Conservation (phyloP, 2,888 invertebrate genomes). For the Minunthozetes semirufus region DNA sequence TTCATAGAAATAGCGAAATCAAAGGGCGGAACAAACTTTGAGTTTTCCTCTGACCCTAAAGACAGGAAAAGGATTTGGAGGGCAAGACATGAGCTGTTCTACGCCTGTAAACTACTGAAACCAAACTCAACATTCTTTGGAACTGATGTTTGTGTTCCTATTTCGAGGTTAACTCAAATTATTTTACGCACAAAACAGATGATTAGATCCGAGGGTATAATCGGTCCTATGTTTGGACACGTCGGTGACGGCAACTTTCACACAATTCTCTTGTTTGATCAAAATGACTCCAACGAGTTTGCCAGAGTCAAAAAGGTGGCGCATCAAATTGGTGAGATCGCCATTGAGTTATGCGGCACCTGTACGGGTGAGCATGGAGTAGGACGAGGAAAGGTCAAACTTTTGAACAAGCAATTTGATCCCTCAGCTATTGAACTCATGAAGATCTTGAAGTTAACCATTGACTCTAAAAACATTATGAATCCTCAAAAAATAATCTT, state of each 20-base stretch:
- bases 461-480: constrained; percentile 53
- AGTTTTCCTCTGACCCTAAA: constrained; percentile 49
- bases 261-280: constrained; percentile 49
- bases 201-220: constrained; percentile 46
- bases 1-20: constrained; percentile 49
- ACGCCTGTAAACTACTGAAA: constrained; percentile 49
- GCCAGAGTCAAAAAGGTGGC: constrained; percentile 44
- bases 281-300: constrained; percentile 47
- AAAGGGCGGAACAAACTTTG: constrained; percentile 50
- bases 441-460: constrained; percentile 49
- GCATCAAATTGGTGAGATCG: constrained; percentile 44
- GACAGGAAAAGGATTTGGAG: constrained; percentile 52
- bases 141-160: constrained; percentile 55
- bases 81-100: constrained; percentile 53
- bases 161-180: constrained; percentile 51
- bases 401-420: constrained; percentile 51
- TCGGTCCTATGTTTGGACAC: constrained; percentile 53
- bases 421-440: constrained; percentile 48
- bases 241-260: constrained; percentile 57
- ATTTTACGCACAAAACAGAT: constrained; percentile 46
- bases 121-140: constrained; percentile 48
- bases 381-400: constrained; percentile 49
- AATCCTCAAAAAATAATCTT: constrained; percentile 53
- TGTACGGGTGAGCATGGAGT: constrained; percentile 55
- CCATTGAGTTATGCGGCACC: constrained; percentile 52